Conservation (phyloP, 1,140 invertebrate species). For the Anastatus disparis region DNA sequence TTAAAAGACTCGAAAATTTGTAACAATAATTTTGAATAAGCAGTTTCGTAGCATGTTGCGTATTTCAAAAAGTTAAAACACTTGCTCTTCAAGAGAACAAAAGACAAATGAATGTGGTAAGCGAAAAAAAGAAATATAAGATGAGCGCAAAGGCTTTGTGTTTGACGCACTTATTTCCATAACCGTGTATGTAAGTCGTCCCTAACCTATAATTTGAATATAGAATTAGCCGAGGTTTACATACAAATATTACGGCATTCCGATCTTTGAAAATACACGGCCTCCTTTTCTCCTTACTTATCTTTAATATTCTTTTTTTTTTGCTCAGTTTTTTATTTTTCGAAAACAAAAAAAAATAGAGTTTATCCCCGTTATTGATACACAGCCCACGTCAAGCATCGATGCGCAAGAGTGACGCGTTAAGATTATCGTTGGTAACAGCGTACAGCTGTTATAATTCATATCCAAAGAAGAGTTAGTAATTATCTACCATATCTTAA, state of each 20-base stretch:
- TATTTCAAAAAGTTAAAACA: not conserved
- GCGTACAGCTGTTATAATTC: too few species aligned
- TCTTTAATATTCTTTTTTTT: not conserved
- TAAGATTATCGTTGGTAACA: too few species aligned
- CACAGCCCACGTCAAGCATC: too few species aligned
- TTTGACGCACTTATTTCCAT: constrained; percentile 8
- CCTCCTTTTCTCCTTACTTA: too few species aligned
- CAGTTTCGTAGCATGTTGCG: not conserved
- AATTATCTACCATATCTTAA: too few species aligned
- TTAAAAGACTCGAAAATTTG: not conserved
- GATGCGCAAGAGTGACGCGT: too few species aligned
- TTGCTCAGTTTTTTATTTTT: not conserved
- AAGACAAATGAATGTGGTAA: not conserved
- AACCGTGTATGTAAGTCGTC: not conserved
- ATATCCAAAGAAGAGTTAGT: too few species aligned
- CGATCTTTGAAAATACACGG: not conserved
- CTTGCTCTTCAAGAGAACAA: too few species aligned
- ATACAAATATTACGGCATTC: not conserved
- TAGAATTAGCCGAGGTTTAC: not conserved
- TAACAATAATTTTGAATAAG: not conserved
- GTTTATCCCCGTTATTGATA: too few species aligned
- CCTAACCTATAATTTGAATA: constrained; percentile 22
- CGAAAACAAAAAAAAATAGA: not conserved
- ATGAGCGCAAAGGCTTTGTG: not conserved
- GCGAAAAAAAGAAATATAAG: not conserved